A percentile compares a stretch with the other conserved stretches of the same genome.
Conservation (phyloP, 2,888 invertebrate genomes). For the Schrankia costaestrigalis region DNA sequence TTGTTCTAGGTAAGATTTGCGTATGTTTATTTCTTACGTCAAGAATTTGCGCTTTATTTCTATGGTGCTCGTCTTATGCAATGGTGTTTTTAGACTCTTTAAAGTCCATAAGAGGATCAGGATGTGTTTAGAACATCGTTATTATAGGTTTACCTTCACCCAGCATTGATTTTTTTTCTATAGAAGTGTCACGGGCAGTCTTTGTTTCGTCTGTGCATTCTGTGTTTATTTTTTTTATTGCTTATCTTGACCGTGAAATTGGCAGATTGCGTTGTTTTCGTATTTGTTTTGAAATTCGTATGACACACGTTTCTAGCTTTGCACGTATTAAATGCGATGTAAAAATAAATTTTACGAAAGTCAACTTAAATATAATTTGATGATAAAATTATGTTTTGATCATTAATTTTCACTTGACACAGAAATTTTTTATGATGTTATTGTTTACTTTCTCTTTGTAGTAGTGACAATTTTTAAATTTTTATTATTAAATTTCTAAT, state of each 20-base stretch:
- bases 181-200: constrained; percentile 53
- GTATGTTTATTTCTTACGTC: constrained; percentile 73
- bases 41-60: constrained; percentile 78
- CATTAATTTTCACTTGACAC: too few species aligned
- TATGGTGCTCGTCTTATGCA: constrained; percentile 68
- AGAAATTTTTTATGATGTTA: too few species aligned
- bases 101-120: constrained; percentile 18
- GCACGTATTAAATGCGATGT: constrained; percentile 14
- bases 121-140: constrained; percentile 12
- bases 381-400: too few species aligned
- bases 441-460: too few species aligned
- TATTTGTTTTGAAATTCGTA: constrained; percentile 39
- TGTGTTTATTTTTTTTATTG: constrained; percentile 68
- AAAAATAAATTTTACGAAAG: neutral
- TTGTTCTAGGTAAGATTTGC: constrained; percentile 91
- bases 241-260: constrained; percentile 76
- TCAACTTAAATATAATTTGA: too few species aligned
- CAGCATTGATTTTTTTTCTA: constrained; percentile 66
- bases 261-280: constrained; percentile 56
- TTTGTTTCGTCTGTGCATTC: constrained; percentile 61
- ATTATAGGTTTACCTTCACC: constrained; percentile 10
- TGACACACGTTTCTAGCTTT: too few species aligned
- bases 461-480: too few species aligned
- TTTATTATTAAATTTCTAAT: too few species aligned
- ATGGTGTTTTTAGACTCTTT: constrained; percentile 46